phyloP scores from a whole-genome alignment of 2,888 invertebrate genomes.

The Stramonita haemastoma region DNA sequence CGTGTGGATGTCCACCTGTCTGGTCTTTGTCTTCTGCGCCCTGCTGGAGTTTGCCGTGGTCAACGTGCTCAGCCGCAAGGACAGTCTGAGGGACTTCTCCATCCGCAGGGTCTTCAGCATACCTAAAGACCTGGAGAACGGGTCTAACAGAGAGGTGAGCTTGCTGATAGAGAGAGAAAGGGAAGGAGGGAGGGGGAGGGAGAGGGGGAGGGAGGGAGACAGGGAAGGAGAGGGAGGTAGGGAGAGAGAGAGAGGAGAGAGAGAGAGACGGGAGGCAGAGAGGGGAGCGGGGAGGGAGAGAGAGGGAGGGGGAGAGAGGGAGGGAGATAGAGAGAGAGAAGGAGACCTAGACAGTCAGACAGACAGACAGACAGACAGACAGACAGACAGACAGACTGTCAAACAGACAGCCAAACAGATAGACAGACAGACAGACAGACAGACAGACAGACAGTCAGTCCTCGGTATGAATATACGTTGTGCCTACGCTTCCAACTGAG shows the following conservation, averaged over 20 bases:
- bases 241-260: too few species aligned
- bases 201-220: too few species aligned
- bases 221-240: too few species aligned
- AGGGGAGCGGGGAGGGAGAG: too few species aligned
- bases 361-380: neutral
- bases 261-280: too few species aligned
- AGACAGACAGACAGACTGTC: neutral
- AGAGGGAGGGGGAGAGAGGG: too few species aligned
- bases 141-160: slow-evolving; percentile 43
- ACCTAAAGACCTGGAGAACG: slow-evolving; percentile 53
- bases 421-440: neutral
- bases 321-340: too few species aligned
- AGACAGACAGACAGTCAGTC: neutral
- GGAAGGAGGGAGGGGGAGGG: too few species aligned
- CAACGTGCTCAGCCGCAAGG: slow-evolving; percentile 96
- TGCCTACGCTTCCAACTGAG: too few species aligned
- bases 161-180: too few species aligned
- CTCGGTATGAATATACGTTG: too few species aligned
- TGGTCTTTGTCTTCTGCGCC: slow-evolving; percentile 98
- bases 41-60: slow-evolving; percentile 98
- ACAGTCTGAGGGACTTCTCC: slow-evolving; percentile 81
- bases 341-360: too few species aligned
- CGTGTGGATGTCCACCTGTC: slow-evolving; percentile 97
- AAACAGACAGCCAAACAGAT: neutral
- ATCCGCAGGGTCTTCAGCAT: slow-evolving; percentile 61